Evolutionary conservation across 2,113 vertebrate species (phyloP), one percentile per base, ranked within the genome.

Genomic region (Lepisosteus oculatus): DNA sequence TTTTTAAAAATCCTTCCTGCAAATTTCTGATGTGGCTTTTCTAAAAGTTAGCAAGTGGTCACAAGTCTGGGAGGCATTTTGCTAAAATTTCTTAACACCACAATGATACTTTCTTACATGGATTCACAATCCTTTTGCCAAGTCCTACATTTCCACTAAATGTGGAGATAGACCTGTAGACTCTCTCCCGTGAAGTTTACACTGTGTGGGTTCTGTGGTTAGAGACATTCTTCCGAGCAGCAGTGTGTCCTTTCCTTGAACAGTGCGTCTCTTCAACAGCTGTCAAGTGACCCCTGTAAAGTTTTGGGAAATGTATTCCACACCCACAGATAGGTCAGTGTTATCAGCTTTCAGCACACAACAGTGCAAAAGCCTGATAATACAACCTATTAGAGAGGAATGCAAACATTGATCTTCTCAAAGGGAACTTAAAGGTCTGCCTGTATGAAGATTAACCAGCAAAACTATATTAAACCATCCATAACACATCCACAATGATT

Each of bases 391-490:
- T 66, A 66, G 71, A 43, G 13, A 8, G 63, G 54, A 72, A 59
- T 29, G 42, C 13, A 66, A 42, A 54, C 71, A 55, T 63, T 43
- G 44, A 71, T 71, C 70, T 71, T 9, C 43, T 61, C 43, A 65
- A 51, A 5, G 2, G 47, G 9, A 9, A 5, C 47, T 29, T 29
- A 29, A 9, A 51, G 47, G 47, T 6, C 47, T 51, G 47, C 5
- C 5, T 9, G 6, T 3, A 12, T 17, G 7, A n/a, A 56, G 9
- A 42, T 55, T 51, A 71, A 71, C 55, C 70, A 55, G 29, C 55
- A 51, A 51, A 51, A 63, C 43, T 72, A 62, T 72, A 65, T 72
- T 72, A 42, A 47, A 65, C 61, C 44, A 63, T 13, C 63, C 51
- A 72, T 72, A 55, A 65, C 54, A 17, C 29, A 72, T 43, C n/a